Percentiles rank a stretch among this genome's conserved stretches.
These are phyloP conservation scores for Tachystola acroxantha DNA, from an alignment of 2,888 invertebrate genomes.

Conservation along the genomic window DNA sequence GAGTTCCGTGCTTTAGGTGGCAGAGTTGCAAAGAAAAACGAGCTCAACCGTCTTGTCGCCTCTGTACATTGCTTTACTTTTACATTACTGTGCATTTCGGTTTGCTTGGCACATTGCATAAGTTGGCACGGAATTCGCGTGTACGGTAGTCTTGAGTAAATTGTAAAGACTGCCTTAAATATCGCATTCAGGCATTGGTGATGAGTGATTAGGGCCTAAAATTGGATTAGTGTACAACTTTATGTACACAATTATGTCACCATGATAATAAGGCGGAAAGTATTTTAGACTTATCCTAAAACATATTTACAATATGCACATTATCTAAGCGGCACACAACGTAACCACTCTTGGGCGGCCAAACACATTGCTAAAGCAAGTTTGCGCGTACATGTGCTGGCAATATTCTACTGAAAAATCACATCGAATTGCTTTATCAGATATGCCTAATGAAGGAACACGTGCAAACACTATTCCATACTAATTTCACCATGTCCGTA, in stretches of 20 bases:
- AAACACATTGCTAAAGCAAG: constrained; percentile 46
- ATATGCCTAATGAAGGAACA: constrained; percentile 52
- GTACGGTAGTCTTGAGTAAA: no score
- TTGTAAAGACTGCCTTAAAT: no score
- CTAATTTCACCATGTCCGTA: constrained; percentile 28
- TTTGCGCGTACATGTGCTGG: constrained; percentile 24
- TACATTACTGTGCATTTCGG: no score
- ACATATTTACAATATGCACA: constrained; percentile 74
- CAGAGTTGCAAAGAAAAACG: no score
- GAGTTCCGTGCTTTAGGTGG: no score
- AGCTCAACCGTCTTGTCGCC: no score
- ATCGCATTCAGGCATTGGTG: no score
- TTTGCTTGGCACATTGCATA: no score
- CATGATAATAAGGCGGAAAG: constrained; percentile 69
- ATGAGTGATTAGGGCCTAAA: constrained; percentile 7
- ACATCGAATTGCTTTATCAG: constrained; percentile 49
- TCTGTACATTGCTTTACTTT: no score
- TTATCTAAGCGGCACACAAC: constrained; percentile 53
- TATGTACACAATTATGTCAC: constrained; percentile 44
- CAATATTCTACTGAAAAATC: constrained; percentile 31
- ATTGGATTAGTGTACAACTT: constrained; percentile 24
- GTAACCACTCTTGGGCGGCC: constrained; percentile 40
- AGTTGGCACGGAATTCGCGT: no score
- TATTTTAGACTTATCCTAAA: constrained; percentile 41
- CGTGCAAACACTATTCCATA: constrained; percentile 33